Conservation (phyloP, 2,888 invertebrate genomes). For the Archips xylosteana region DNA sequence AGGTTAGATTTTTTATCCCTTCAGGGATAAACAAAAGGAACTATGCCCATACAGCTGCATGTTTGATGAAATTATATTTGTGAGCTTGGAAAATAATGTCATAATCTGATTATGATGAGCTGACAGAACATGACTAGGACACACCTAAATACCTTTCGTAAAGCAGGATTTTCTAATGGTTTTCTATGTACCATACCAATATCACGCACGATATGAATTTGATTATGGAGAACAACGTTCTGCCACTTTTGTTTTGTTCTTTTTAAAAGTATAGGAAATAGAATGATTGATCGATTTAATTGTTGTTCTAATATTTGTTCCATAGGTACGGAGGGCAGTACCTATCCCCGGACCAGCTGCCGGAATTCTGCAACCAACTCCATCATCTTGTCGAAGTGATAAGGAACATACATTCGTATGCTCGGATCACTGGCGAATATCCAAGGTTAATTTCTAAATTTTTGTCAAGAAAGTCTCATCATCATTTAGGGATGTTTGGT, state of each 20-base stretch:
- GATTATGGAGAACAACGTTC: not conserved
- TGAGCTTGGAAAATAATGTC: no score
- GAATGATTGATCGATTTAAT: not conserved
- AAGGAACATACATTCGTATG: constrained; percentile 79
- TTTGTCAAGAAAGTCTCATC: no score
- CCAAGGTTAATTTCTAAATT: constrained; percentile 63
- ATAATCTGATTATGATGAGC: no score
- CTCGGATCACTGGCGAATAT: constrained; percentile 77
- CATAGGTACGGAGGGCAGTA: constrained; percentile 78
- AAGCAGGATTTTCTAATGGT: no score
- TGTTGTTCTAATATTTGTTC: constrained; percentile 2
- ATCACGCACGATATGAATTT: not conserved
- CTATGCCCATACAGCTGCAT: no score
- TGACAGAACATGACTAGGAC: not conserved
- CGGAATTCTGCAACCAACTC: constrained; percentile 78
- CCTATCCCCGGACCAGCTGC: constrained; percentile 77
- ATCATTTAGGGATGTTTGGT: no score
- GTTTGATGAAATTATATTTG: no score
- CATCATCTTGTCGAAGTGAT: constrained; percentile 77
- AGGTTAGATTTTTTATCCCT: constrained; percentile 55
- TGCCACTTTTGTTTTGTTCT: not conserved
- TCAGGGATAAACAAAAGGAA: no score
- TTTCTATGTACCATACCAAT: not conserved
- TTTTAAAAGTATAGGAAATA: not conserved
- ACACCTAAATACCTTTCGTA: no score